Percentiles rank a stretch among this genome's conserved stretches.
Conservation (phyloP, 2,888 invertebrate genomes). For the Idaea straminata region DNA sequence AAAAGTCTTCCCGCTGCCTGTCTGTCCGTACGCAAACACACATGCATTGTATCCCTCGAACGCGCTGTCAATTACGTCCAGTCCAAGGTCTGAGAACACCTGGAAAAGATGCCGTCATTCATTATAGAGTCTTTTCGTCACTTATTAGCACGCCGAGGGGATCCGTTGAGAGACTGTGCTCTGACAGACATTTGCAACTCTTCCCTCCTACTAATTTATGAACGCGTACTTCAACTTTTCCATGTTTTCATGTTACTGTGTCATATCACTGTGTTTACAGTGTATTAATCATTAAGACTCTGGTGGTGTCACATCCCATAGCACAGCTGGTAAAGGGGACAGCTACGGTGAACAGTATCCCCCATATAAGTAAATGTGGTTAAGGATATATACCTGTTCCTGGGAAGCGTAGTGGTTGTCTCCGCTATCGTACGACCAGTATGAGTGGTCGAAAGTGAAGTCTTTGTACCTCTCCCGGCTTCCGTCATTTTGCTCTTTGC, state of each 20-base stretch:
- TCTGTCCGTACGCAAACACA: constrained; percentile 95
- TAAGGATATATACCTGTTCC: constrained; percentile 81
- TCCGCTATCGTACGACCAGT: constrained; percentile 88
- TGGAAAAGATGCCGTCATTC: constrained; percentile 30
- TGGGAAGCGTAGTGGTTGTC: constrained; percentile 89
- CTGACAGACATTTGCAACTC: too few species aligned
- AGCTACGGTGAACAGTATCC: too few species aligned
- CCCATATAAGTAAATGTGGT: too few species aligned
- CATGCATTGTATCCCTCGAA: constrained; percentile 94
- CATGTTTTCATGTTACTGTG: too few species aligned
- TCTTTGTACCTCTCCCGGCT: constrained; percentile 87
- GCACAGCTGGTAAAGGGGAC: too few species aligned
- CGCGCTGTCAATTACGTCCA: constrained; percentile 89
- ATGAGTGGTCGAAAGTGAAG: constrained; percentile 94
- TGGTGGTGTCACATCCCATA: too few species aligned
- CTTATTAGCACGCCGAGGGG: too few species aligned
- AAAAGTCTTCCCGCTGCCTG: constrained; percentile 94
- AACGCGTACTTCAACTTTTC: too few species aligned
- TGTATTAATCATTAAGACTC: too few species aligned
- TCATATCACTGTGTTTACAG: too few species aligned
- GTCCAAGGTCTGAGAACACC: constrained; percentile 87
- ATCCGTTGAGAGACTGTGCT: too few species aligned
- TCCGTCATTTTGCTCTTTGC: constrained; percentile 77
- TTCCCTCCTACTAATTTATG: too few species aligned
- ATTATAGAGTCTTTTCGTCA: neutral